Evolutionary conservation across 2,888 invertebrate species (phyloP).

Genomic region (Andrena marginata): DNA sequence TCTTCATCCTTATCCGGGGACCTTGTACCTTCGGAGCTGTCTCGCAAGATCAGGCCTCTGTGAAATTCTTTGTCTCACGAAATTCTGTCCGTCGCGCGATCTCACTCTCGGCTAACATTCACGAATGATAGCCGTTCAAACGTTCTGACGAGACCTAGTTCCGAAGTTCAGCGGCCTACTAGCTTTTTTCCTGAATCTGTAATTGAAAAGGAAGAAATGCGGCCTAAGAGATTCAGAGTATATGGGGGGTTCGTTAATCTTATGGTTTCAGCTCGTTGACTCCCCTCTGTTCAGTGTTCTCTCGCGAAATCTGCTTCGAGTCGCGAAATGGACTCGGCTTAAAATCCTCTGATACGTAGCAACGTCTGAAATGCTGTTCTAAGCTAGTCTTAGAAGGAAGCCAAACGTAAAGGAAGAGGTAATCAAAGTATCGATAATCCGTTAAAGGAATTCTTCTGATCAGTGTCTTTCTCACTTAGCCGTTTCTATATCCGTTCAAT

Average conservation of each 20-base stretch:
- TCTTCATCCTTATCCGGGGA: constrained; percentile 63
- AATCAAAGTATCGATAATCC: constrained; percentile 3
- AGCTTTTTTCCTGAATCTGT: too few relatives aligned
- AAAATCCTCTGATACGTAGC: too few relatives aligned
- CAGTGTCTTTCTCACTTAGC: constrained; percentile 13
- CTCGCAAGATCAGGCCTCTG: constrained; percentile 59
- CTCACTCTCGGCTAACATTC: neutral
- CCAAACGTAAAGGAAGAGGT: neutral
- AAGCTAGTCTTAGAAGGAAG: neutral
- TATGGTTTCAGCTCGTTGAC: neutral
- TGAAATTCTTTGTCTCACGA: constrained; percentile 73
- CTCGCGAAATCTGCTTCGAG: too few relatives aligned
- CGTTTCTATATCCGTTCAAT: neutral
- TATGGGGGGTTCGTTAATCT: neutral
- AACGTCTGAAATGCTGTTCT: too few relatives aligned
- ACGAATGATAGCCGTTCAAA: constrained; percentile 12
- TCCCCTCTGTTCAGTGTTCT: too few relatives aligned
- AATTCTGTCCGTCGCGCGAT: constrained; percentile 42
- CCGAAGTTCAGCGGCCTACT: neutral
- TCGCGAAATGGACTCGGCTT: constrained; percentile 3
- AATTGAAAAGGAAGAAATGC: too few relatives aligned
- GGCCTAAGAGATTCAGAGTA: too few relatives aligned
- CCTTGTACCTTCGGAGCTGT: constrained; percentile 66
- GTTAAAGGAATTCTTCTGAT: neutral
- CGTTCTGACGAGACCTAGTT: constrained; percentile 22